Evolutionary conservation across 2,113 vertebrate genomes (phyloP), one percentile per base, ranked within the genome.

Genomic region (Prochilodus magdalenae): DNA sequence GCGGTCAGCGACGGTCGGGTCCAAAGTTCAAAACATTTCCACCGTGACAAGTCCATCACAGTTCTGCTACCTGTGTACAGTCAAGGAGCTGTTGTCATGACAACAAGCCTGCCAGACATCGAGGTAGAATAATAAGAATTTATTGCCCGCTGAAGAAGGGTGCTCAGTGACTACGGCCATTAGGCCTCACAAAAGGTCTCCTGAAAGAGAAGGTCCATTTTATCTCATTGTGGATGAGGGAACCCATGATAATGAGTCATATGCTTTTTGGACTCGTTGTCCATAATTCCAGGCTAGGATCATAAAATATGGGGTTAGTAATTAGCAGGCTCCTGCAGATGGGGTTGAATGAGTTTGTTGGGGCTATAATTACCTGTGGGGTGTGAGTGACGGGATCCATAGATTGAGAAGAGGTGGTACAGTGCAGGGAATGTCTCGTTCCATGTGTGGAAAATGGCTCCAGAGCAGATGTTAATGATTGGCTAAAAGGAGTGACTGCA

Each of bases 51-150:
- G 79, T 80, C 77, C 79, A 79, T 82, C 73, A 81, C 77, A 75
- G 73, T 81, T 76, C 70, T 70, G 67, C 71, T 59, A 75, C 40
- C 73, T 51, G 82, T 79, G 53, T 79, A 74, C 33, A 59, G 82
- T 40, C 24, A 62, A 77, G 73, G 75, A 65, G 33, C 73, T 70
- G 88, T 89, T 85, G 86, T 77, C 83, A 87, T 87, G 86, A 84
- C 84, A 90, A 88, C 86, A 82, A 69, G 59, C 65, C 67, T 70
- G 51, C 75, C 77, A 75, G 76, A 59, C 70, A 73, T 85, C 24
- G 65, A 81, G 72, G 40, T 30, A 76, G 69, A 77, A 59, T 82
- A 89, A 88, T 73, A 73, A 83, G 79, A 81, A 86, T 87, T 83
- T 83, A 89, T 88, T 77, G 57, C 33, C 77, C 59, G 65, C 76